Evolutionary conservation across 1,140 invertebrate species (phyloP), one percentile per base, ranked within the genome.

Genomic region (Papilio polytes): DNA sequence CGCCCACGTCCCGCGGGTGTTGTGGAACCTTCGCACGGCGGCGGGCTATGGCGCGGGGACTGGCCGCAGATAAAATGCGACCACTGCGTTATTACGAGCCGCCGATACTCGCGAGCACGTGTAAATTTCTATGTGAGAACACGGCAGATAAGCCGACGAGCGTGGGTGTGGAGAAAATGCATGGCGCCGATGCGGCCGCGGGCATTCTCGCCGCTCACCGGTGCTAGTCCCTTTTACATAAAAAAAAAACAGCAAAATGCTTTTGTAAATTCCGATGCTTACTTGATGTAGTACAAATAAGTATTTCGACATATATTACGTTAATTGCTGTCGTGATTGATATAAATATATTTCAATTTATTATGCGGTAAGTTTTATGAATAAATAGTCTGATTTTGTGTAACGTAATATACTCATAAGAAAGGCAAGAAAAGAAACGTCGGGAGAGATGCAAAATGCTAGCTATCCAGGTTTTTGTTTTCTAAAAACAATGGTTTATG

Each of bases 61-160:
- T 80, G 84, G 86, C 85, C 82, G 87, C 85, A 84, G 93, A 94
- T 93, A 94, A 92, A 92, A 91, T 85, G 90, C 90, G 86, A 89
- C 88, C 83, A 90, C 88, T 92, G 90, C 86, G 89, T 90, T 91
- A 91, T 93, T 92, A 93, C 88, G 85, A 85, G 83, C 87, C 82
- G 87, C 86, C 84, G 86, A 85, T 89, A 87, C 88, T 92, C 86
- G 89, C 91, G 82, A 92, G 93, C 93, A 94, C 88, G 92, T 93
- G 92, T 94, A 94, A 94, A 94, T 93, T 91, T 91, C 91, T 90
- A 85, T 91, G 90, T 91, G 92, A 93, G 91, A 93, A 94, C 89
- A 87, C 80, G 81, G 84, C 82, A 91, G 90, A 92, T 92, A 92
- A 92, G 89, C 81, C 80, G 84, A 59, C 41, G 82, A 63, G 91